phyloP scores from a whole-genome alignment of 2,113 vertebrate genomes.

The Dipodomys merriami region DNA sequence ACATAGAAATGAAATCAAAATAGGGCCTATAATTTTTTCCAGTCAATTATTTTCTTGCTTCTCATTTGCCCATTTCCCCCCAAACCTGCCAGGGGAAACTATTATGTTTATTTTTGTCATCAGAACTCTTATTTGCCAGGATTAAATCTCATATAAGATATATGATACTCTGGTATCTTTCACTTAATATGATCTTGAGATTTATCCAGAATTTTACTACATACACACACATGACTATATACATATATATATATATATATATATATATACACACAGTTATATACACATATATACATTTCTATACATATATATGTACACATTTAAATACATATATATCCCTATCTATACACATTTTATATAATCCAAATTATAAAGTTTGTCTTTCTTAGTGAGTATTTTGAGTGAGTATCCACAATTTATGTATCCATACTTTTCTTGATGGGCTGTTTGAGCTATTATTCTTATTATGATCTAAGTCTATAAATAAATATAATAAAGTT shows the following conservation, averaged over 20 bases:
- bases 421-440: not conserved
- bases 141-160: not conserved
- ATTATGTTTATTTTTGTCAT: constrained; percentile 16
- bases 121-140: not conserved
- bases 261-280: too few relatives aligned
- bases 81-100: not conserved
- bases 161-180: not conserved
- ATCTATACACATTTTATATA: too few relatives aligned
- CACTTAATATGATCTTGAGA: not conserved
- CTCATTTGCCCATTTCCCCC: not conserved
- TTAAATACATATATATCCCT: too few relatives aligned
- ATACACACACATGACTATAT: not conserved
- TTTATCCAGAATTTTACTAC: not conserved
- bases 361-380: too few relatives aligned
- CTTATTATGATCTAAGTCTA: not conserved
- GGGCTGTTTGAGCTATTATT: not conserved
- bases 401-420: not conserved
- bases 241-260: too few relatives aligned
- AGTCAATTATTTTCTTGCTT: not conserved
- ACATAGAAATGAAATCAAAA: not conserved
- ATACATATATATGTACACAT: too few relatives aligned
- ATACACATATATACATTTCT: not conserved
- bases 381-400: not conserved
- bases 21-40: not conserved
- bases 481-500: not conserved